A percentile compares a stretch with the other conserved stretches of the same genome.
Conservation (phyloP, 2,888 invertebrate genomes). For the Carabus problematicus region DNA sequence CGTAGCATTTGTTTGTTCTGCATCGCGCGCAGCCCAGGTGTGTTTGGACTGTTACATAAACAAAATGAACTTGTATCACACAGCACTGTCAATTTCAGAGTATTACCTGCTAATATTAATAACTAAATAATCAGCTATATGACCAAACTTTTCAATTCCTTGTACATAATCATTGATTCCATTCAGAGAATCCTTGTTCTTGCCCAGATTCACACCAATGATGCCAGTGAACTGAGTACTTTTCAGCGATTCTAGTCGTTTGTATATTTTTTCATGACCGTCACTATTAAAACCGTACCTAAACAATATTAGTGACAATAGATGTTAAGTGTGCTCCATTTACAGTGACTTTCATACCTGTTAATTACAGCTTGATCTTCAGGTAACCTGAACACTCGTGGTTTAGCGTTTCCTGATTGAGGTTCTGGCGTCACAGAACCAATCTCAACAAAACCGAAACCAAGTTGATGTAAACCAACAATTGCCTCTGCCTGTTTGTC, state of each 20-base stretch:
- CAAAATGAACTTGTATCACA: neutral
- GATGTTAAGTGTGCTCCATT: neutral
- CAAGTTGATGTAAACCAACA: slow-evolving; percentile 78
- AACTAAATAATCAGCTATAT: slow-evolving; percentile 92
- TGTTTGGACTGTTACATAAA: slow-evolving; percentile 81
- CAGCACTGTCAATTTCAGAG: neutral
- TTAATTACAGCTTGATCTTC: slow-evolving; percentile 92
- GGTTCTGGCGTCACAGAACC: slow-evolving; percentile 95
- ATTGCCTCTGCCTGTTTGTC: slow-evolving; percentile 97
- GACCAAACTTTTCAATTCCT: slow-evolving; percentile 83
- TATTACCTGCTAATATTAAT: slow-evolving; percentile 87
- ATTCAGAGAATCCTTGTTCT: slow-evolving; percentile 85
- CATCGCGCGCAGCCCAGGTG: slow-evolving; percentile 85
- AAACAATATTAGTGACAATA: slow-evolving; percentile 19
- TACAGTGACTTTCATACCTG: slow-evolving; percentile 59
- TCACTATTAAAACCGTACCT: slow-evolving; percentile 96
- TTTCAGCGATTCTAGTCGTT: slow-evolving; percentile 69
- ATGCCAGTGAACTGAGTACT: slow-evolving; percentile 66
- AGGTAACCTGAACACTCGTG: slow-evolving; percentile 86
- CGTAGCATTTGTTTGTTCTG: slow-evolving; percentile 80
- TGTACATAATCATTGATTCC: slow-evolving; percentile 81
- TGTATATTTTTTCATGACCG: slow-evolving; percentile 80
- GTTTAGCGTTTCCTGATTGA: slow-evolving; percentile 91
- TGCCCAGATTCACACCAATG: slow-evolving; percentile 94
- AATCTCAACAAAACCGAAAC: slow-evolving; percentile 96